Conservation (phyloP, 2,113 vertebrate genomes). For the Oenanthe melanoleuca region DNA sequence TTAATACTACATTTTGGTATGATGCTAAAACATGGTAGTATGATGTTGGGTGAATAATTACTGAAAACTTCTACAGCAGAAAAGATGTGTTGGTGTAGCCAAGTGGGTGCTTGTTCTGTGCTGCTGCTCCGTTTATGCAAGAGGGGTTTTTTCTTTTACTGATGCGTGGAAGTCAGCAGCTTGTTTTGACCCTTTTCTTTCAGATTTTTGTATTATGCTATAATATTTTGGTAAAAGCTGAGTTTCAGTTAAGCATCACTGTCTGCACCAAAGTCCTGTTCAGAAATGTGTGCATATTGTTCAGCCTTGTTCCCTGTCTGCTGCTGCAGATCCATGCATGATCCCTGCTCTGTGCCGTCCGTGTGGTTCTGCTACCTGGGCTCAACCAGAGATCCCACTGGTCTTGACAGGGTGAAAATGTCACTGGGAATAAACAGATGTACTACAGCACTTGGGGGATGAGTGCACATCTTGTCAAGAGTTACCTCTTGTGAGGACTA, state of each 20-base stretch:
- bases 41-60: background rate
- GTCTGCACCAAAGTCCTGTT: conserved; percentile 27
- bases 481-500: background rate
- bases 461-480: background rate
- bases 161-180: background rate
- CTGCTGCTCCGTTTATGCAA: conserved; percentile 46
- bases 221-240: conserved; percentile 24
- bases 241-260: conserved; percentile 21
- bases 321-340: conserved; percentile 43
- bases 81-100: background rate
- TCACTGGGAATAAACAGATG: background rate
- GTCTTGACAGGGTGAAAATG: background rate
- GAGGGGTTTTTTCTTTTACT: background rate
- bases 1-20: background rate
- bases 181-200: background rate
- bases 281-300: background rate
- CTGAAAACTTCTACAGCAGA: background rate
- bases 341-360: background rate
- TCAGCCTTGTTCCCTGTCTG: conserved; percentile 34
- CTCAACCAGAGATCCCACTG: background rate
- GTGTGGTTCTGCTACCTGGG: conserved; percentile 20
- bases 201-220: conserved; percentile 10
- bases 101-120: conserved; percentile 14
- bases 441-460: background rate
- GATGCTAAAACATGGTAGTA: background rate